Percentiles rank a stretch among this genome's conserved stretches.
phyloP scores from a whole-genome alignment of 2,888 invertebrate species.

The Temnothorax rugatulus region DNA sequence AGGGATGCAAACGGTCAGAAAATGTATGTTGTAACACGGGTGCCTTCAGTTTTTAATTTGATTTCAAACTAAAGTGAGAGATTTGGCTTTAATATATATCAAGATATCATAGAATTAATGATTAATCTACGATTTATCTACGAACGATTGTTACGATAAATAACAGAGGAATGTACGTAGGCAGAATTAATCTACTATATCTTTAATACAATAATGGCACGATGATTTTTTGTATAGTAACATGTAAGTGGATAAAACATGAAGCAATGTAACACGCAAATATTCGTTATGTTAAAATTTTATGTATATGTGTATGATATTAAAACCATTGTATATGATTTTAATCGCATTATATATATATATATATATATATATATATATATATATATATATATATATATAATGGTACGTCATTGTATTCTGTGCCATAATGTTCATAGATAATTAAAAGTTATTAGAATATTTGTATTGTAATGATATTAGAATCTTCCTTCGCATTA shows the following conservation, averaged over 20 bases:
- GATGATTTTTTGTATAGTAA: not conserved
- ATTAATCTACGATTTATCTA: not conserved
- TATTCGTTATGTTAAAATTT: not conserved
- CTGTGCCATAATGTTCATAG: no score
- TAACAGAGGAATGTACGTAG: not conserved
- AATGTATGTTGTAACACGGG: slow-evolving; percentile 39
- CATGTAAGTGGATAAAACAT: not conserved
- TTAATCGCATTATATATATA: no score
- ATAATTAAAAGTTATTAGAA: no score
- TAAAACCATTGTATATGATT: not conserved
- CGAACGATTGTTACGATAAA: not conserved
- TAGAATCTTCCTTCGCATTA: no score
- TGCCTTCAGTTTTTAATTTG: slow-evolving; percentile 42
- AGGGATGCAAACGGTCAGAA: slow-evolving; percentile 58
- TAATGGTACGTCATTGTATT: no score
- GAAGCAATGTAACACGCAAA: not conserved
- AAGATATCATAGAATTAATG: not conserved
- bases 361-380: no score
- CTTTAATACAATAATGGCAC: not conserved
- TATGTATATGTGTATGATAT: not conserved
- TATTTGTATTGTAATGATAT: no score
- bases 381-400: no score
- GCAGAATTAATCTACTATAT: not conserved
- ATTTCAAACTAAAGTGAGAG: not conserved
- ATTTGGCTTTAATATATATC: slow-evolving; percentile 30